Conservation (phyloP, 1,140 invertebrate genomes). For the Drosophila navojoa region DNA sequence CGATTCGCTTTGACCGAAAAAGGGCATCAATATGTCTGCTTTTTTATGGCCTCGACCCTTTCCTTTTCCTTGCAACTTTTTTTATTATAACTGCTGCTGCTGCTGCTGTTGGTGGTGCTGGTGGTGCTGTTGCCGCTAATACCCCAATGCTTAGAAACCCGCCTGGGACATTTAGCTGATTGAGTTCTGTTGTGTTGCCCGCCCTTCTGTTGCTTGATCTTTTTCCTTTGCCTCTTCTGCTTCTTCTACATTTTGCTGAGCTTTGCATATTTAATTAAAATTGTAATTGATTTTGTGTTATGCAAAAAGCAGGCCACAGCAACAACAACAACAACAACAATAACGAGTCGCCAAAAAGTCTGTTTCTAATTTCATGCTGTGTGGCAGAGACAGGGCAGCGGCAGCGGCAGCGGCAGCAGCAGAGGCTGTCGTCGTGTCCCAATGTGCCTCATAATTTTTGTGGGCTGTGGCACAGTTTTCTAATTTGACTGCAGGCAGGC, state of each 20-base stretch:
- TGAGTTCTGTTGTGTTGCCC: constrained; percentile 50
- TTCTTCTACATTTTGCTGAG: constrained; percentile 48
- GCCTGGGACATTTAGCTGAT: constrained; percentile 63
- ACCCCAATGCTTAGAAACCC: constrained; percentile 24
- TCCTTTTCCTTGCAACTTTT: background rate
- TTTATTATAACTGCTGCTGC: background rate
- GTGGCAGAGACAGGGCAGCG: constrained; percentile 18
- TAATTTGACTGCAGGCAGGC: constrained; percentile 63
- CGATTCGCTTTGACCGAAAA: background rate
- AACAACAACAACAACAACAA: constrained; percentile 26
- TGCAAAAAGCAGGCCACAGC: constrained; percentile 73
- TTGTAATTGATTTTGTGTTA: constrained; percentile 81
- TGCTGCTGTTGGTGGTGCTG: no score
- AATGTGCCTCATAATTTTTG: constrained; percentile 78
- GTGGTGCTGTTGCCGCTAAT: constrained; percentile 51
- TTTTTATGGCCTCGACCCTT: constrained; percentile 27
- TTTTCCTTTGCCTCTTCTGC: constrained; percentile 7
- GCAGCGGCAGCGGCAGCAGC: constrained; percentile 5
- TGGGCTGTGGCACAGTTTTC: constrained; percentile 71
- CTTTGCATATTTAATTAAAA: constrained; percentile 81
- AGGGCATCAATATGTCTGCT: constrained; percentile 3
- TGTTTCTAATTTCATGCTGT: constrained; percentile 76
- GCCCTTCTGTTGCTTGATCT: constrained; percentile 4
- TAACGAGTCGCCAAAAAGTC: constrained; percentile 50
- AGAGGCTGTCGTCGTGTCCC: constrained; percentile 38